phyloP scores from a whole-genome alignment of 2,113 vertebrate genomes.

The Mesitornis unicolor region DNA sequence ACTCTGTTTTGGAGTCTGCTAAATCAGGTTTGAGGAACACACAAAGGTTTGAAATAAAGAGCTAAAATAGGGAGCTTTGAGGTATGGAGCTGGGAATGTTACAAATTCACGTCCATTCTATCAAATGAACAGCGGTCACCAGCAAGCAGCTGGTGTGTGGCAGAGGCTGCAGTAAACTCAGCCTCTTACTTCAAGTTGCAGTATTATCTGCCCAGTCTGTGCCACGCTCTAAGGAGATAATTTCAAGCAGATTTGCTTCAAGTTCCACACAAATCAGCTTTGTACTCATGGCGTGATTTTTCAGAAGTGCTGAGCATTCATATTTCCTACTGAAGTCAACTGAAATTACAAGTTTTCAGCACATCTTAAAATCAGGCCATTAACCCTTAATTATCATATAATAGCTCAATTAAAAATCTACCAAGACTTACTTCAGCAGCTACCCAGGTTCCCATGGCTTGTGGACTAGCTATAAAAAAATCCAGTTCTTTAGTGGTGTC shows the following conservation, averaged over 20 bases:
- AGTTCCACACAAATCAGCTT: neutral
- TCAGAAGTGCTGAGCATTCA: constrained; percentile 45
- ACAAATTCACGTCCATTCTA: neutral
- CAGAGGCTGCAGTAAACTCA: neutral
- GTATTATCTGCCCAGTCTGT: neutral
- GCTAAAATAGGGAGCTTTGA: neutral
- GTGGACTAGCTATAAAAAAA: constrained; percentile 13
- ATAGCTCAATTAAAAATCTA: constrained; percentile 64
- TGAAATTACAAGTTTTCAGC: constrained; percentile 46
- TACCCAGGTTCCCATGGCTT: neutral
- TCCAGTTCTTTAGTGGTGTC: neutral
- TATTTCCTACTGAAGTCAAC: constrained; percentile 31
- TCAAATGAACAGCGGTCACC: neutral
- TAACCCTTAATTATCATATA: constrained; percentile 61
- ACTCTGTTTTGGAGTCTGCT: neutral
- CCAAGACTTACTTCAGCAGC: constrained; percentile 11
- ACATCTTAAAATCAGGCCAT: constrained; percentile 62
- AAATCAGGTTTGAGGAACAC: neutral
- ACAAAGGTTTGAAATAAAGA: neutral
- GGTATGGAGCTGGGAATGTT: neutral
- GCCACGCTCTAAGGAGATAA: neutral
- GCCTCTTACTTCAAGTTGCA: neutral
- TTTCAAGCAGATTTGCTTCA: neutral
- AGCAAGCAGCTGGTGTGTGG: fast-evolving
- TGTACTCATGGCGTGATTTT: neutral